Base-by-base conservation (phyloP, 2,888 invertebrate species). In the Drosophila bunnanda region DNA sequence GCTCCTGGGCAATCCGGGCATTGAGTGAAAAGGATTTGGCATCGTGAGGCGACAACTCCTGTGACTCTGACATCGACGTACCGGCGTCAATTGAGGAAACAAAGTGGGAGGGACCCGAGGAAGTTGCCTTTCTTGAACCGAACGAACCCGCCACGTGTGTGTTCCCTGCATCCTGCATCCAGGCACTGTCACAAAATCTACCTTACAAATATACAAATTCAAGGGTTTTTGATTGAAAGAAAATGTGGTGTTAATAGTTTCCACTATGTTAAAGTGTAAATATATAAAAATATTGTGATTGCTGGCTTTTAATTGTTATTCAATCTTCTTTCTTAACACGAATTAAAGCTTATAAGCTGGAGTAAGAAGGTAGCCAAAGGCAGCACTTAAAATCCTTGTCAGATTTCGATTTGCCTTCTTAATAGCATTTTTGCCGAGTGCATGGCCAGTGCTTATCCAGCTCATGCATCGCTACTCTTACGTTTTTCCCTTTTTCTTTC, bases 11-110 rank as follows among this genome's bases (percentile, higher is more conserved):
- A 76, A 59, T 53, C 73, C 58, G 44, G 30, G 74, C 78, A 75
- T 78, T 88, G 79, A 83, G 83, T 82, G 89, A 77, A 88, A 84
- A 79, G 84, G 89, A 83, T 87, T 83, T 81, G 68, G 56, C 71
- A 66, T 30, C 65, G 65, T 65, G 28, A 56, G 64, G 71, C 50
- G 48, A 50, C 55, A 52, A 46, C 36, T 62, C 38, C 30, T 56
- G 25, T 57, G 67, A 48, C 71, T 62, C 64, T 59, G 55, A 74
- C 66, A 25, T 25, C n/a, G n/a, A n/a, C n/a, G 67, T 55, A 55
- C 48, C 38, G 55, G 87, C 87, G 77, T 81, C 75, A 87, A 86
- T 72, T 74, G 84, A 71, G 79, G 84, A 66, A 86, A 80, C 79
- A 88, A 88, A 88, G 88, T 83, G 83, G 38, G 9, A 30, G 28